A percentile compares a stretch with the other conserved stretches of the same genome.
phyloP scores from a whole-genome alignment of 2,113 vertebrate species.

The Rhineura floridana region DNA sequence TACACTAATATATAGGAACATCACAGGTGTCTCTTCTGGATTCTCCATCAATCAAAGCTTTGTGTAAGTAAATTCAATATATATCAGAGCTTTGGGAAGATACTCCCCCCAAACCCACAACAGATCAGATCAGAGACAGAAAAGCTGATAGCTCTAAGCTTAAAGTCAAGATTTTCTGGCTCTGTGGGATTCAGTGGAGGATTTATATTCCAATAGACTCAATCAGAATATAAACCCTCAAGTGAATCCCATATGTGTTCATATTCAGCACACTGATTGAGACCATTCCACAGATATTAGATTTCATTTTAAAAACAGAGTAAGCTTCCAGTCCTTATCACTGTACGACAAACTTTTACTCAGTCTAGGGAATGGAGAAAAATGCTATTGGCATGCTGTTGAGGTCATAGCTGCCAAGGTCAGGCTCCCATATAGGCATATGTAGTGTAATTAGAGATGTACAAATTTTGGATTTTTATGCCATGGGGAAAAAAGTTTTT shows the following conservation, averaged over 20 bases:
- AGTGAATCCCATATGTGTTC: not conserved
- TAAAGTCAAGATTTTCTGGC: no score
- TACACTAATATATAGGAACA: no score
- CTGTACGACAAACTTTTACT: not conserved
- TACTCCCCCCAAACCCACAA: not conserved
- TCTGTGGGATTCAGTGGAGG: no score
- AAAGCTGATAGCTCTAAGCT: not conserved
- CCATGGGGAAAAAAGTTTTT: no score
- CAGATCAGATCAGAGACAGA: not conserved
- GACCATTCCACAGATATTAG: not conserved
- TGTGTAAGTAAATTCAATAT: not conserved
- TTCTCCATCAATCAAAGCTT: not conserved
- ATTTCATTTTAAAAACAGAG: not conserved
- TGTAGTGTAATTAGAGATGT: not conserved
- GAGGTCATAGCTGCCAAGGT: not conserved
- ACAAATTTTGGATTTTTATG: no score
- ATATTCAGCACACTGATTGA: not conserved
- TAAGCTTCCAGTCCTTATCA: not conserved
- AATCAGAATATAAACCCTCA: not conserved
- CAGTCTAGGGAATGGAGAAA: not conserved
- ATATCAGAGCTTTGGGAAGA: not conserved
- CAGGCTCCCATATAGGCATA: not conserved
- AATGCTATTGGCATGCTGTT: not conserved
- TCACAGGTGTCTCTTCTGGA: accelerated
- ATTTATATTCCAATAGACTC: not conserved